Evolutionary conservation across 2,113 vertebrate species (phyloP).

Genomic region (Ahaetulla prasina): DNA sequence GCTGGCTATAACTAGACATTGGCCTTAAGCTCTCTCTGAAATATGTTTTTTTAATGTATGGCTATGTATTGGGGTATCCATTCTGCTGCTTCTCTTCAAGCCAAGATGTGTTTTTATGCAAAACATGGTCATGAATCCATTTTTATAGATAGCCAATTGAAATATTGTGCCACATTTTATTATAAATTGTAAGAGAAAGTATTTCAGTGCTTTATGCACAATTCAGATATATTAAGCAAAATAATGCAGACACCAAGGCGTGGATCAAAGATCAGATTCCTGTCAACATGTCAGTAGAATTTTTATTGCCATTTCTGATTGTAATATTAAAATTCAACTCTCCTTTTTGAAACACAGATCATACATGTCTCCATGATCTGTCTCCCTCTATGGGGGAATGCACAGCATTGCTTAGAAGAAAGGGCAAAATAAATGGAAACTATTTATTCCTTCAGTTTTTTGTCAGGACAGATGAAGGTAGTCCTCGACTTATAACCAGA

Average conservation of each 20-base stretch:
- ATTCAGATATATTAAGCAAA: neutral
- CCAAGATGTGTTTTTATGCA: neutral
- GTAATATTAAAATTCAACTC: neutral
- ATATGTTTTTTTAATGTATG: neutral
- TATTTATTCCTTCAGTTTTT: neutral
- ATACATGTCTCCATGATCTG: neutral
- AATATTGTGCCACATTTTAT: neutral
- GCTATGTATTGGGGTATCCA: neutral
- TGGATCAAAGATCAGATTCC: slow-evolving; percentile 18
- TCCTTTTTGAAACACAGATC: neutral
- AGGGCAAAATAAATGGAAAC: neutral
- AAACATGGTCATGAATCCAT: neutral
- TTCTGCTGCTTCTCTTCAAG: neutral
- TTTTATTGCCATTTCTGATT: slow-evolving; percentile 4
- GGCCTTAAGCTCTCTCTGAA: neutral
- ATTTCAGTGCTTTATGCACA: slow-evolving; percentile 21
- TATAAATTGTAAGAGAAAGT: neutral
- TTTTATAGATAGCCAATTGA: slow-evolving; percentile 18
- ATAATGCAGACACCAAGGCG: neutral
- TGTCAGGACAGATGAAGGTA: neutral
- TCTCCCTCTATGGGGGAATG: neutral
- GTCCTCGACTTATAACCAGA: no score
- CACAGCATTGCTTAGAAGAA: neutral
- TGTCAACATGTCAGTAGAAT: neutral
- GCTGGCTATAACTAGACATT: neutral